Percentiles rank a stretch among this genome's conserved stretches.
Conservation (phyloP, 2,113 vertebrate genomes). For the Pelodiscus sinensis region DNA sequence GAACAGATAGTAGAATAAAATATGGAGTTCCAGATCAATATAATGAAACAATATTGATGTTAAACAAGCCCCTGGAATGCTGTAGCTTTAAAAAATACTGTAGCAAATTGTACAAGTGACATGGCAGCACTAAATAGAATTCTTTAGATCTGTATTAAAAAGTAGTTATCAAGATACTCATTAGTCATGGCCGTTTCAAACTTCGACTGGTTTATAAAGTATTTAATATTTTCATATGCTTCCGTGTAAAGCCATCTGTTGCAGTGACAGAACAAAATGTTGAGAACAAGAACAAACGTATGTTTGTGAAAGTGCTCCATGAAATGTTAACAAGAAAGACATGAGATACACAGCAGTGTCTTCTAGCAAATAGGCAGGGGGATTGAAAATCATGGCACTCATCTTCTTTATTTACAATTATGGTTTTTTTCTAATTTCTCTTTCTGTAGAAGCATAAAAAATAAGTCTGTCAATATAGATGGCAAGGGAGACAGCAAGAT, state of each 20-base stretch:
- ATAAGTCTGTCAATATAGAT: conserved; percentile 61
- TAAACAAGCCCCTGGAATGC: not conserved
- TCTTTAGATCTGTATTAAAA: conserved; percentile 22
- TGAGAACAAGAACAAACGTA: conserved; percentile 69
- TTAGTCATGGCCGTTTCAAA: conserved; percentile 49
- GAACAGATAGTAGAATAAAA: not conserved
- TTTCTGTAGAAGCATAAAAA: conserved; percentile 27
- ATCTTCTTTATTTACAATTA: conserved; percentile 33
- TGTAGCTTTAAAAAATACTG: not conserved
- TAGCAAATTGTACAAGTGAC: not conserved
- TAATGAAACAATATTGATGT: not conserved
- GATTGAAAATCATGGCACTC: conserved; percentile 4
- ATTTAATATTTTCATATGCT: conserved; percentile 81
- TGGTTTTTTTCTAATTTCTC: conserved; percentile 49
- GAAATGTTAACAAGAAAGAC: conserved; percentile 56
- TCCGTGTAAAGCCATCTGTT: conserved; percentile 79
- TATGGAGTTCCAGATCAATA: fast-evolving
- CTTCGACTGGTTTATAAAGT: conserved; percentile 67
- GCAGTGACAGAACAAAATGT: conserved; percentile 66
- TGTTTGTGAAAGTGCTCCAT: conserved; percentile 69
- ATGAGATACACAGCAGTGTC: conserved; percentile 21
- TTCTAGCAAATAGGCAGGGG: conserved; percentile 40
- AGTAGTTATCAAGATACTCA: conserved; percentile 19
- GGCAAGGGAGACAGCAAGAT: conserved; percentile 18
- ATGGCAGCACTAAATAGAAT: not conserved